These are phyloP conservation scores for Muscicapa comitata DNA, from an alignment of 2,797 vertebrate species.

Conservation along the genomic window DNA sequence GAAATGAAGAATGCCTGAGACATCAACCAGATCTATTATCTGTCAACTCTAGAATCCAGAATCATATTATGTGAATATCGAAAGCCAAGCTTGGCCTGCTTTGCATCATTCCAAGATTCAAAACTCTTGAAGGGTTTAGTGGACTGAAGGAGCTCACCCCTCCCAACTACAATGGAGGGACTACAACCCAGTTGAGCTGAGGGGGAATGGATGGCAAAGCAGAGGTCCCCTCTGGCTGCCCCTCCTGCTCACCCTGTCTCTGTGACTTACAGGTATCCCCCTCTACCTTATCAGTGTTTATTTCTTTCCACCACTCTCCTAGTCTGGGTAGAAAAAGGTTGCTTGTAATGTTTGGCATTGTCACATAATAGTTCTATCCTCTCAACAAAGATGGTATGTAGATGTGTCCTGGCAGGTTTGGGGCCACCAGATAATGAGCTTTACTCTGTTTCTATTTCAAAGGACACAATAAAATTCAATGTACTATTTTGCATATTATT, in stretches of 20 bases:
- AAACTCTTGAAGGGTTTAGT: background rate
- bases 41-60: background rate
- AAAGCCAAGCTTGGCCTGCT: background rate
- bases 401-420: background rate
- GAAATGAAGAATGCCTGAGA: background rate
- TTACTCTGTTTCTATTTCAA: background rate
- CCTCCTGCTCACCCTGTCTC: background rate
- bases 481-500: background rate
- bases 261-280: fast-evolving
- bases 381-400: background rate
- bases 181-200: background rate
- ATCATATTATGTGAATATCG: background rate
- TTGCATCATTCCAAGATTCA: background rate
- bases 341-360: background rate
- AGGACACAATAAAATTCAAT: background rate
- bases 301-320: background rate
- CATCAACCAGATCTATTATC: background rate
- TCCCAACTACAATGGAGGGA: background rate
- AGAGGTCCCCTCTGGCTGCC: background rate
- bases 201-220: fast-evolving
- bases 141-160: background rate
- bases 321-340: background rate
- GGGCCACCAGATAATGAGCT: background rate
- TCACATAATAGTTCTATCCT: background rate
- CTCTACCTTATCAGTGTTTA: background rate